A percentile compares a stretch with the other conserved stretches of the same genome.
Evolutionary conservation across 2,797 vertebrate genomes (phyloP).

Genomic region (Leuciscus waleckii): DNA sequence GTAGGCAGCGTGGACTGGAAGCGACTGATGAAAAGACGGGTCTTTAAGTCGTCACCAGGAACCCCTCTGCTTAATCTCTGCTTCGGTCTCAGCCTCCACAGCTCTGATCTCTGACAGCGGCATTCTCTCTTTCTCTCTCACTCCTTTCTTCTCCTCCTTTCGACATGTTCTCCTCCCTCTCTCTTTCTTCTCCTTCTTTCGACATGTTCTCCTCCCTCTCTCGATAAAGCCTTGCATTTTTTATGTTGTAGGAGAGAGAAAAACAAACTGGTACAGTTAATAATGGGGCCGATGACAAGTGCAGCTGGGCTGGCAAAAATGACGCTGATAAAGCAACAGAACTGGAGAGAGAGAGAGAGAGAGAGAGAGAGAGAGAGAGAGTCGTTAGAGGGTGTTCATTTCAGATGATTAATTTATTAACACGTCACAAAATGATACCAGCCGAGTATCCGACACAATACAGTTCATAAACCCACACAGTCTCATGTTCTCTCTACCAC

Average conservation of each 20-base stretch:
- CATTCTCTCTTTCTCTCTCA: constrained; percentile 45
- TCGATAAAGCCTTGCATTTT: constrained; percentile 22
- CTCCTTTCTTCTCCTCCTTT: constrained; percentile 28
- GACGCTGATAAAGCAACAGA: constrained; percentile 58
- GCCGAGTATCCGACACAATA: constrained; percentile 57
- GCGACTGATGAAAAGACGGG: constrained; percentile 61
- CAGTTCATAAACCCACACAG: constrained; percentile 59
- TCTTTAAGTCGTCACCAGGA: constrained; percentile 59
- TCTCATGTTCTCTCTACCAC: constrained; percentile 60
- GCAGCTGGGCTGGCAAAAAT: constrained; percentile 68
- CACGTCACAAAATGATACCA: constrained; percentile 64
- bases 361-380: constrained; percentile 17
- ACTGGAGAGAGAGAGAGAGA: constrained; percentile 38
- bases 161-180: constrained; percentile 41
- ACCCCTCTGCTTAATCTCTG: constrained; percentile 53
- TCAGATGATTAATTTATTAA: constrained; percentile 77
- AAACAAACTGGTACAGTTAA: constrained; percentile 64
- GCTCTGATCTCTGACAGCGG: constrained; percentile 51
- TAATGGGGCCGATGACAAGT: constrained; percentile 72
- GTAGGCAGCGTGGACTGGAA: constrained; percentile 55
- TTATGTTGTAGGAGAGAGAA: constrained; percentile 32
- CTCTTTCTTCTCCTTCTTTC: constrained; percentile 33
- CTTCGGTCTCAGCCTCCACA: constrained; percentile 36
- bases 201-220: constrained; percentile 40
- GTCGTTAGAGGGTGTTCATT: constrained; percentile 69